These are phyloP conservation scores for Myotis lucifugus DNA, from an alignment of 2,113 vertebrate genomes.

Conservation along the genomic window DNA sequence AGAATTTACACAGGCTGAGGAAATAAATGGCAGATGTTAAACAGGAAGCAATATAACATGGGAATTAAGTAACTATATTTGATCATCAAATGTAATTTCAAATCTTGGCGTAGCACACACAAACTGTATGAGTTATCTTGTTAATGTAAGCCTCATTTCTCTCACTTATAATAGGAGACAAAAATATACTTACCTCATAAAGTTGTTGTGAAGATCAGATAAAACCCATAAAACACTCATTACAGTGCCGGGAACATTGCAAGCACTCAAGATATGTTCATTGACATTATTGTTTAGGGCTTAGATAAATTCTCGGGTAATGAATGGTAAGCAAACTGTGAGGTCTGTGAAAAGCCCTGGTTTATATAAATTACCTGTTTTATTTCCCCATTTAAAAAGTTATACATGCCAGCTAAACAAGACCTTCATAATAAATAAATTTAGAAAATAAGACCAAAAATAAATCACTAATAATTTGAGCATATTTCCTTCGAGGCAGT, in stretches of 20 bases:
- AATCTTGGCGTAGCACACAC: background rate
- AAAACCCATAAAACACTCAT: background rate
- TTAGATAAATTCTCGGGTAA: background rate
- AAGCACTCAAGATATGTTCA: background rate
- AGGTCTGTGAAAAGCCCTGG: background rate
- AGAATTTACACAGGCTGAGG: background rate
- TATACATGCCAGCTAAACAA: background rate
- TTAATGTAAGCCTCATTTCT: constrained; percentile 37
- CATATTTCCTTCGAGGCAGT: background rate
- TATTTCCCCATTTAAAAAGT: background rate
- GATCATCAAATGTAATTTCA: constrained; percentile 58
- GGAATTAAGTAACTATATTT: constrained; percentile 28
- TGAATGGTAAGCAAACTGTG: background rate
- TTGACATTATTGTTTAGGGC: background rate
- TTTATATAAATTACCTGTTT: background rate
- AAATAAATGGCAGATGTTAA: constrained; percentile 63
- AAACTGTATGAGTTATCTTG: background rate
- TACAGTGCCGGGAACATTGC: background rate
- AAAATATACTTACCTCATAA: background rate
- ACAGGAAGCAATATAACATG: constrained; percentile 45
- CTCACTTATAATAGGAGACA: background rate
- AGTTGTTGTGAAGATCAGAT: background rate
- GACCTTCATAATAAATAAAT: background rate
- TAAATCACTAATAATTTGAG: constrained; percentile 4
- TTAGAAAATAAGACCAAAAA: background rate